Evolutionary conservation across 2,888 invertebrate genomes (phyloP).

Genomic region (Pterostichus madidus): DNA sequence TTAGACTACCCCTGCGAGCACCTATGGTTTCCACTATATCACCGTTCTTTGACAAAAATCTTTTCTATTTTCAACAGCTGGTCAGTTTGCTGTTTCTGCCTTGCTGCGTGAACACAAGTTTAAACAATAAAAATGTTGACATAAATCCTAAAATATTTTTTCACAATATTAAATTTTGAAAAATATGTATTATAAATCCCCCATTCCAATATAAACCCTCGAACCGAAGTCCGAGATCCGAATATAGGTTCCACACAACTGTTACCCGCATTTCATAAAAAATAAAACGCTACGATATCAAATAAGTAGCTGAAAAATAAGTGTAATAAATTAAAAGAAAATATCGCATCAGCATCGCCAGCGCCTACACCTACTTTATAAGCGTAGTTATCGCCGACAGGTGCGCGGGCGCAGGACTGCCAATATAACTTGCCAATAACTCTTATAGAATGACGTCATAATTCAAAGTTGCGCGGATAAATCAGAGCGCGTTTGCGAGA

Average conservation of each 20-base stretch:
- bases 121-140: too few relatives aligned
- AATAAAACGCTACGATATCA: constrained; percentile 36
- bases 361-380: neutral
- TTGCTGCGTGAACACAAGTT: too few relatives aligned
- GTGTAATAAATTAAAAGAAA: constrained; percentile 45
- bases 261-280: constrained; percentile 26
- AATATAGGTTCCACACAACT: constrained; percentile 17
- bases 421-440: constrained; percentile 64
- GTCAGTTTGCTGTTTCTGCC: too few relatives aligned
- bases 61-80: too few relatives aligned
- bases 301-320: constrained; percentile 39
- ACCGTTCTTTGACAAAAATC: too few relatives aligned
- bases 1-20: too few relatives aligned
- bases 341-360: constrained; percentile 19
- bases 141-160: constrained; percentile 16
- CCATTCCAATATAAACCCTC: constrained; percentile 41
- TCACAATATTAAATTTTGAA: constrained; percentile 25
- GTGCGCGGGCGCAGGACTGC: constrained; percentile 29
- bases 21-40: too few relatives aligned
- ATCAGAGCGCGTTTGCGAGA: constrained; percentile 60
- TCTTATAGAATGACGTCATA: constrained; percentile 64
- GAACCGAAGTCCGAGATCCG: neutral
- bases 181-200: constrained; percentile 20
- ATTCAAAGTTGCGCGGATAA: constrained; percentile 62
- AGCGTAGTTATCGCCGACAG: constrained; percentile 51